These are phyloP conservation scores for Ditula angustiorana DNA, from an alignment of 2,888 invertebrate species.

Conservation along the genomic window DNA sequence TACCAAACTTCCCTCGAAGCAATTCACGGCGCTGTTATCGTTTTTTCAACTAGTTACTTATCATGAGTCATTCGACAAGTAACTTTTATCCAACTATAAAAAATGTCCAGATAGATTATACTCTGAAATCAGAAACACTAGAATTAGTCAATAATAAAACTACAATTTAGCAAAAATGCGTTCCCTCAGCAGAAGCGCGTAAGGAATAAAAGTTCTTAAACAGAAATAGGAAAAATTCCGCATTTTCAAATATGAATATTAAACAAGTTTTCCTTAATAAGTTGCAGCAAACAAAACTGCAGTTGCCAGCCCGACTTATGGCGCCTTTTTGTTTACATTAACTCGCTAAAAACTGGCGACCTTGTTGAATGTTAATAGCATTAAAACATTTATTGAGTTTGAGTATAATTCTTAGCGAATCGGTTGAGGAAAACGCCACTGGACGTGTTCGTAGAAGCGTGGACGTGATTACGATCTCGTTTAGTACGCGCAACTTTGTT, in stretches of 20 bases:
- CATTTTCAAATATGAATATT: not conserved
- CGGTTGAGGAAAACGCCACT: constrained; percentile 25
- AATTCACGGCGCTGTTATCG: too few relatives aligned
- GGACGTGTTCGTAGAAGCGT: constrained; percentile 15
- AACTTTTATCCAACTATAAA: too few relatives aligned
- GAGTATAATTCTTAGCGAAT: constrained; percentile 9
- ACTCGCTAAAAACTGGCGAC: constrained; percentile 7
- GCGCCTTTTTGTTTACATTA: not conserved
- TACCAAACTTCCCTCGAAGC: too few relatives aligned
- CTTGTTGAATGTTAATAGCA: constrained; percentile 28
- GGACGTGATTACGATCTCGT: not conserved
- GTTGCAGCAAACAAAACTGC: not conserved
- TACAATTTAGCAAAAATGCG: too few relatives aligned
- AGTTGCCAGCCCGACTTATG: not conserved
- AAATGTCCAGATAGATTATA: too few relatives aligned
- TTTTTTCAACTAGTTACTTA: too few relatives aligned
- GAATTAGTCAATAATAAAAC: too few relatives aligned
- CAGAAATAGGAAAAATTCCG: not conserved
- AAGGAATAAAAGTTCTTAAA: not conserved
- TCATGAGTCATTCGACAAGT: too few relatives aligned
- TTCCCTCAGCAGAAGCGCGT: too few relatives aligned
- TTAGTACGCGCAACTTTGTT: not conserved
- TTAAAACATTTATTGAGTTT: constrained; percentile 11
- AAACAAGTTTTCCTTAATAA: not conserved
- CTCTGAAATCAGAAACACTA: too few relatives aligned